A percentile compares a stretch with the other conserved stretches of the same genome.
Evolutionary conservation across 2,113 vertebrate genomes (phyloP).

Genomic region (Pontoporia blainvillei): DNA sequence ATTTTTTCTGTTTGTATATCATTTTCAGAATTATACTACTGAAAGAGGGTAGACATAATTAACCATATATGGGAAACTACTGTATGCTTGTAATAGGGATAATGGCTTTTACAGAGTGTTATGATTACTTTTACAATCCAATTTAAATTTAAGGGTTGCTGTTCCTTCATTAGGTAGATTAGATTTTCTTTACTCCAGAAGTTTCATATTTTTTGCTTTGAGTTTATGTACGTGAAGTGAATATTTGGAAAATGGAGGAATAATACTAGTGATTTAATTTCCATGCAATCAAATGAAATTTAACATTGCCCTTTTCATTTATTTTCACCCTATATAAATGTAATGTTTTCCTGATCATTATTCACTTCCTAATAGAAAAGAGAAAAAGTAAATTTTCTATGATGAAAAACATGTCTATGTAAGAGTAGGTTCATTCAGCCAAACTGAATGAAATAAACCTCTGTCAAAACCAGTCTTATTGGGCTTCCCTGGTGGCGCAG

Average conservation of each 20-base stretch:
- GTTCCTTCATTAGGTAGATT: constrained; percentile 40
- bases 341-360: background rate
- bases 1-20: constrained; percentile 43
- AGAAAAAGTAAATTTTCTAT: background rate
- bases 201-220: constrained; percentile 21
- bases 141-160: constrained; percentile 60
- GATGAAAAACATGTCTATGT: background rate
- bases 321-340: background rate
- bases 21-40: constrained; percentile 42
- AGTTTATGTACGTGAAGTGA: background rate
- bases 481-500: too few species aligned
- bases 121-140: constrained; percentile 60
- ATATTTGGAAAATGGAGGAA: constrained; percentile 29
- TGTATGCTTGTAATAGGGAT: constrained; percentile 36
- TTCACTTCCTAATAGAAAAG: background rate
- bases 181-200: constrained; percentile 49
- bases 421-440: background rate
- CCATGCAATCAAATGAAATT: background rate
- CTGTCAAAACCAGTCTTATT: background rate
- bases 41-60: constrained; percentile 29
- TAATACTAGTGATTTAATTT: background rate
- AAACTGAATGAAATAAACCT: background rate
- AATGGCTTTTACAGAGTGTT: constrained; percentile 45
- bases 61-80: constrained; percentile 46
- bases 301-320: background rate